Evolutionary conservation across 2,888 invertebrate genomes (phyloP).

Genomic region (Hypomecis atomaria): DNA sequence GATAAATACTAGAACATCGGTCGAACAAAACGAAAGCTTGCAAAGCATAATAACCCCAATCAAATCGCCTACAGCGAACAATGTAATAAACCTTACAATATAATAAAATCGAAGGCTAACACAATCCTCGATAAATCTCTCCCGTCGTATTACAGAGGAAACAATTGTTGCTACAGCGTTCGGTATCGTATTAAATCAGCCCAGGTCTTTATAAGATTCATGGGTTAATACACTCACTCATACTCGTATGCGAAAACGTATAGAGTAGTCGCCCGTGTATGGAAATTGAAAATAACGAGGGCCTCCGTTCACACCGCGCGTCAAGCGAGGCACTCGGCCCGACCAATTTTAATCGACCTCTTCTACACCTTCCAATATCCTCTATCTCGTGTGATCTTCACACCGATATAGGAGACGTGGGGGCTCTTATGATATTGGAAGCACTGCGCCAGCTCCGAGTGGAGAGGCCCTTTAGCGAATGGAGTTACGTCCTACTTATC

Average conservation of each 20-base stretch:
- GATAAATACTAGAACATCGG: constrained; percentile 19
- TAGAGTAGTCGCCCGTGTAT: constrained; percentile 78
- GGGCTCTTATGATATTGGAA: constrained; percentile 69
- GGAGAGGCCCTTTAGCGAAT: constrained; percentile 82
- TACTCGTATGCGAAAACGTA: constrained; percentile 74
- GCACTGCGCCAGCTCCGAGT: constrained; percentile 71
- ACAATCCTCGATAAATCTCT: constrained; percentile 49
- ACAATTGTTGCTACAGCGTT: constrained; percentile 53
- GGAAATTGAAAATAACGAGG: constrained; percentile 85
- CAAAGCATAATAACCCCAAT: constrained; percentile 40
- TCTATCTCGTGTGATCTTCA: constrained; percentile 66
- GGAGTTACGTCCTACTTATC: constrained; percentile 84
- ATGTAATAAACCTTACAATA: constrained; percentile 42
- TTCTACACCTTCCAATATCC: constrained; percentile 64
- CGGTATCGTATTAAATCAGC: constrained; percentile 67
- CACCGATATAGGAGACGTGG: constrained; percentile 63
- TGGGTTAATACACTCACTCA: constrained; percentile 78
- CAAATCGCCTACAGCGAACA: constrained; percentile 41
- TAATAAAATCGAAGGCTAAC: constrained; percentile 43
- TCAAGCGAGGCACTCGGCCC: constrained; percentile 70
- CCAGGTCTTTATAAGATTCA: constrained; percentile 80
- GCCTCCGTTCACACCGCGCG: constrained; percentile 79
- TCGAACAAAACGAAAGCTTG: constrained; percentile 32
- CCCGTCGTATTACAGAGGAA: constrained; percentile 52
- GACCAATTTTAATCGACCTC: constrained; percentile 71